A percentile compares a stretch with the other conserved stretches of the same genome.
Evolutionary conservation across 2,113 vertebrate species (phyloP).

Genomic region (Nettapus auritus): DNA sequence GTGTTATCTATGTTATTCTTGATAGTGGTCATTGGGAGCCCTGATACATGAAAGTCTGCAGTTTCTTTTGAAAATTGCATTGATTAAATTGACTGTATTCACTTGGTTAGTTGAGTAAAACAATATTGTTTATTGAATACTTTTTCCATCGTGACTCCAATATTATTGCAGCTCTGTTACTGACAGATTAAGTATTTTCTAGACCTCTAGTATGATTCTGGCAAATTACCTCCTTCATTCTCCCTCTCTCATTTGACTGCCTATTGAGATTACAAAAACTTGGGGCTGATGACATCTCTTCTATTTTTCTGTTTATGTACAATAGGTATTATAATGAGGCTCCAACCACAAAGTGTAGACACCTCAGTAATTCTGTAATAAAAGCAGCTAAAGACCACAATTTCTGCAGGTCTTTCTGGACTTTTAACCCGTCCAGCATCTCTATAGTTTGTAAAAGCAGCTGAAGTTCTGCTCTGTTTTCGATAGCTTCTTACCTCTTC

Average conservation of each 20-base stretch:
- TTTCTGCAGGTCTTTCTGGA: background rate
- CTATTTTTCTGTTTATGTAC: no score
- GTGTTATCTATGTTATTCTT: background rate
- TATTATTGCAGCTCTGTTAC: background rate
- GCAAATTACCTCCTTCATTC: background rate
- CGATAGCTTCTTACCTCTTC: background rate
- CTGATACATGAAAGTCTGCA: background rate
- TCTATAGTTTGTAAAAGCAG: background rate
- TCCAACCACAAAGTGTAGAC: background rate
- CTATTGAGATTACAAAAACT: background rate
- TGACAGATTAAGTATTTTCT: no score
- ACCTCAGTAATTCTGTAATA: background rate
- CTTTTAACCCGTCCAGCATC: background rate
- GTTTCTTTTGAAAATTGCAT: background rate
- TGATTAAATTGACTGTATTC: background rate
- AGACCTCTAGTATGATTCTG: background rate
- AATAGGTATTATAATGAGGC: background rate
- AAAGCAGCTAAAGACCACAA: background rate
- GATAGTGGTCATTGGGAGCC: background rate
- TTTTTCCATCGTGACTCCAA: rapidly evolving
- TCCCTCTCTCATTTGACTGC: background rate
- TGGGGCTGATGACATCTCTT: background rate
- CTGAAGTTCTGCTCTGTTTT: background rate
- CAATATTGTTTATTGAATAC: background rate
- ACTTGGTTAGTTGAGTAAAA: background rate